These are phyloP conservation scores for Notocelia uddmanniana DNA, from an alignment of 2,888 invertebrate species.

Conservation along the genomic window DNA sequence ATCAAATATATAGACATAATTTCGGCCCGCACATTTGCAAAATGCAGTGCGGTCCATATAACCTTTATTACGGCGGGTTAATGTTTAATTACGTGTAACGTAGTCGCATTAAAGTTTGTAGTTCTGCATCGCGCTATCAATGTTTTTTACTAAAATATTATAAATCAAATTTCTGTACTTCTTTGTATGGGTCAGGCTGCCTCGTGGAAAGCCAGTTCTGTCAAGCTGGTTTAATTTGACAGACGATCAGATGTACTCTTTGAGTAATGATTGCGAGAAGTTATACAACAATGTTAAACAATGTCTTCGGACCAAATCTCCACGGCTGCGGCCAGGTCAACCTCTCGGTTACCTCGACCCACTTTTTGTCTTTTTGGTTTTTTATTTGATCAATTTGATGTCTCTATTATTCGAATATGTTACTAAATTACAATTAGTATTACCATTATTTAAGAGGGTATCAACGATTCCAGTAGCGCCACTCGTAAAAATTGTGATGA, in stretches of 20 bases:
- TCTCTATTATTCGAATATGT: too few relatives aligned
- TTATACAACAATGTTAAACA: neutral
- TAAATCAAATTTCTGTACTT: neutral
- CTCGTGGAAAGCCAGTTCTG: conserved; percentile 22
- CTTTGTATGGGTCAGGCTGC: neutral
- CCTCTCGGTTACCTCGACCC: conserved; percentile 14
- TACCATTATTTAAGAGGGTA: too few relatives aligned
- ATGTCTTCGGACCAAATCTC: conserved; percentile 11
- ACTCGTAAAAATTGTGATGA: too few relatives aligned
- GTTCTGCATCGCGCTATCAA: conserved; percentile 29
- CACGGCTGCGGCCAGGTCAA: neutral
- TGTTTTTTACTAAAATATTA: neutral
- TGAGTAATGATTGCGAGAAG: neutral
- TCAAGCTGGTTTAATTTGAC: conserved; percentile 25
- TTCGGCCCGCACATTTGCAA: neutral
- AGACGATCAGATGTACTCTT: conserved; percentile 25
- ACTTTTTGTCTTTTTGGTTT: conserved; percentile 12
- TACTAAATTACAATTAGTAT: too few relatives aligned
- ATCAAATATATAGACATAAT: too few relatives aligned
- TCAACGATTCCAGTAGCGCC: too few relatives aligned
- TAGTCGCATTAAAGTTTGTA: neutral
- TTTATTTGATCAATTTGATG: too few relatives aligned
- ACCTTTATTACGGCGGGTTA: neutral
- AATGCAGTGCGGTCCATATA: neutral
- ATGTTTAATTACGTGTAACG: neutral